These are phyloP conservation scores for Pachypanchax playfairii DNA, from an alignment of 2,113 vertebrate species.

Conservation along the genomic window DNA sequence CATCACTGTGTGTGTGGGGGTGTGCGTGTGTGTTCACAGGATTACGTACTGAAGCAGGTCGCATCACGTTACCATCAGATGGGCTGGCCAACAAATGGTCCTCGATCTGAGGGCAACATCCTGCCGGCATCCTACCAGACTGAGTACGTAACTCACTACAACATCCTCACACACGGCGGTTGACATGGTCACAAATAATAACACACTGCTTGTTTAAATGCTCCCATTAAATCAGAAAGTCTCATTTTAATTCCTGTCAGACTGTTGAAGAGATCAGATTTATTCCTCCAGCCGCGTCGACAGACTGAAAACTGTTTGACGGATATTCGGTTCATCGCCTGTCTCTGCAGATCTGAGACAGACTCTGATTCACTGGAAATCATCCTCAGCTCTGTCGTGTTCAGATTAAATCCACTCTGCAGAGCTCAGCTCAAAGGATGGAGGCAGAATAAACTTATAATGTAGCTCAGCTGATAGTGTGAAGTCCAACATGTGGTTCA, in stretches of 20 bases:
- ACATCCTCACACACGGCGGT: not conserved
- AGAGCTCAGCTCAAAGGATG: not conserved
- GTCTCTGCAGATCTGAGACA: not conserved
- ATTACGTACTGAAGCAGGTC: conserved; percentile 95
- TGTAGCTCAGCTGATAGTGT: too few relatives aligned
- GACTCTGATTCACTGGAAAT: not conserved
- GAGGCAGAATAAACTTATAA: not conserved
- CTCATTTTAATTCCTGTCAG: conserved; percentile 2
- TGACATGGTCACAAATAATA: not conserved
- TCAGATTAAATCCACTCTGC: not conserved
- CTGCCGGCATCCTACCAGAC: conserved; percentile 91
- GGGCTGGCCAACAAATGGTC: conserved; percentile 87
- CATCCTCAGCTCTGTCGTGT: too few relatives aligned
- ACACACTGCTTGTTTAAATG: too few relatives aligned
- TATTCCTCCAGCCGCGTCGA: not conserved
- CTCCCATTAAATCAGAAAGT: not conserved
- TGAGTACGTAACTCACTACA: conserved; percentile 79
- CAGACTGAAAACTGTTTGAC: not conserved
- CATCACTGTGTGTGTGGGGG: not conserved
- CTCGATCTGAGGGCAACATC: conserved; percentile 83
- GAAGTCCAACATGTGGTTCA: not conserved
- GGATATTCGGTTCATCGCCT: not conserved
- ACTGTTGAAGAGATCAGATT: not conserved
- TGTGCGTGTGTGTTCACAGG: conserved; percentile 73
- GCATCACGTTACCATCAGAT: conserved; percentile 91